Evolutionary conservation across 2,113 vertebrate genomes (phyloP), one percentile per base, ranked within the genome.

Genomic region (Syngnathus typhle): DNA sequence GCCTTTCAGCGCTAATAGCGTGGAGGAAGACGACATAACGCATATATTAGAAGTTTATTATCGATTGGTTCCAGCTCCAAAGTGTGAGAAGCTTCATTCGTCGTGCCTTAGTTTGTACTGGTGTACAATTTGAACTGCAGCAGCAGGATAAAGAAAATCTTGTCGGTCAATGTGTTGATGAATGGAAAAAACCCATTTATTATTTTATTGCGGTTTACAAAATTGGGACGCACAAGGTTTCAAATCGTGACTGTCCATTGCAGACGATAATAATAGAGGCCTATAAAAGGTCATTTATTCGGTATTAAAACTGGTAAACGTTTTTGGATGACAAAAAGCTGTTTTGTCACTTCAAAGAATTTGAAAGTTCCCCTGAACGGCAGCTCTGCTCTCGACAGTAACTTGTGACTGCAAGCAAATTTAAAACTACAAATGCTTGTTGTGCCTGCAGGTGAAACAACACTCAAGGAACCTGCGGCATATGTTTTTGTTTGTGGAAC

Each of bases 331-430:
- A 16, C 23, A 36, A 36, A 58, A 58, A 16, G 27, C 16, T 58
- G 27, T 36, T 58, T 36, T 58, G 55, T 58, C 55, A 18, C 27
- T 58, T 58, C 15, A 58, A 58, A 58, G 55, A 58, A 58, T 16
- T 13, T 12, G 15, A 36, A 58, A 36, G 13, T 13, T 58, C 55
- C 27, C 55, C 55, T 12, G 15, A 58, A 58, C 15, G 15, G 55
- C 15, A 58, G 55, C 55, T 55, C 6, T 36, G 13, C 27, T 56
- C 13, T 36, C 11, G 52, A 27, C 21, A 5, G 52, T 55, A 55
- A 27, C 52, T 55, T 58, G 55, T 58, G 55, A 58, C 55, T 58
- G 55, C 12, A 36, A 58, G 55, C 55, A 5, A 58, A 58, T 16
- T 36, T 36, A 36, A 58, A 58, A 15, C 36, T 36, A 32, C 55